Evolutionary conservation across 2,113 vertebrate genomes (phyloP).

Genomic region (Psittacara wagleri): DNA sequence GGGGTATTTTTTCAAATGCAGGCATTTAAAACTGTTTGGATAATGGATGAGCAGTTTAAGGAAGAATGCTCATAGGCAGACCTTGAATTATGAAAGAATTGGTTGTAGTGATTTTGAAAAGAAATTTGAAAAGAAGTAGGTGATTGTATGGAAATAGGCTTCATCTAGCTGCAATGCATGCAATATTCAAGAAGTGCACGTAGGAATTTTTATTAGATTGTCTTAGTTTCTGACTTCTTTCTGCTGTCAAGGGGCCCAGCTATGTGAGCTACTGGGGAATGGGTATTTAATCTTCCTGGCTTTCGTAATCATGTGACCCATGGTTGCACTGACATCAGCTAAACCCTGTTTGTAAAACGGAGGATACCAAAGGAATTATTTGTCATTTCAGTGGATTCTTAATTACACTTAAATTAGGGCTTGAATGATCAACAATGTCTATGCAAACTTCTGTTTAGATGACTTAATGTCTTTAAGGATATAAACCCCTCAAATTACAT

Average conservation of each 20-base stretch:
- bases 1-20: neutral
- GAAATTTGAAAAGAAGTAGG: neutral
- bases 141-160: conserved; percentile 35
- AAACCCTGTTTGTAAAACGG: neutral
- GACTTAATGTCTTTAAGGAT: neutral
- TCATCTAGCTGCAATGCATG: conserved; percentile 24
- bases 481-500: neutral
- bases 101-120: conserved; percentile 27
- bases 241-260: neutral
- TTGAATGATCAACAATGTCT: neutral
- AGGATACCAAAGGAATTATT: neutral
- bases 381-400: neutral
- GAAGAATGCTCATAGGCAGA: neutral
- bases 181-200: neutral
- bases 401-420: neutral
- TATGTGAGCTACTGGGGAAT: neutral
- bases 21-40: neutral
- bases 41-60: neutral
- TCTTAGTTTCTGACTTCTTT: neutral
- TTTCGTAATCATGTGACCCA: neutral
- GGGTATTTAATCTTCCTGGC: neutral
- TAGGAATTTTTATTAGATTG: conserved; percentile 37
- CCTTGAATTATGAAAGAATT: conserved; percentile 10
- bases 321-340: neutral
- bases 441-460: neutral